A percentile compares a stretch with the other conserved stretches of the same genome.
These are phyloP conservation scores for Phaedon cochleariae DNA, from an alignment of 2,888 invertebrate genomes.

Conservation along the genomic window DNA sequence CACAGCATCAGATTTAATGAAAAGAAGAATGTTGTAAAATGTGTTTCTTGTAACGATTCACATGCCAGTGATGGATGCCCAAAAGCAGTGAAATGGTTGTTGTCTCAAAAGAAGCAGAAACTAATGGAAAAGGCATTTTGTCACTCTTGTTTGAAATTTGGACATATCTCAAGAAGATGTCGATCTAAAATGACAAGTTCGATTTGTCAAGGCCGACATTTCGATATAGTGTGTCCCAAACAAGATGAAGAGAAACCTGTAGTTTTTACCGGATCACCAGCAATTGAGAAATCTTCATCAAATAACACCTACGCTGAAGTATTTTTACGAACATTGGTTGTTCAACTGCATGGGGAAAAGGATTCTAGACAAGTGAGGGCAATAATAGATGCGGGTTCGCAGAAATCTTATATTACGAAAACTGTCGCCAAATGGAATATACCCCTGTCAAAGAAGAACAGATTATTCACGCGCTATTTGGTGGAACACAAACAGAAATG, in stretches of 20 bases:
- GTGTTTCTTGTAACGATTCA: neutral
- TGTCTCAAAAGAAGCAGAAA: no score
- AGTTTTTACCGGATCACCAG: no score
- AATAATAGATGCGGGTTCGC: neutral
- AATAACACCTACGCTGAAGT: neutral
- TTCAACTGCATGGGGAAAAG: no score
- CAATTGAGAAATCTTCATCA: neutral
- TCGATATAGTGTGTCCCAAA: neutral
- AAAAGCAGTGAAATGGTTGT: no score
- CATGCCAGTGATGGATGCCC: neutral
- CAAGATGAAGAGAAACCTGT: neutral
- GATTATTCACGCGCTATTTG: neutral
- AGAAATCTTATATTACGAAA: neutral
- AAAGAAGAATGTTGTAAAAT: no score
- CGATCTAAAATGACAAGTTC: neutral
- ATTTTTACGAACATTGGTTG: neutral
- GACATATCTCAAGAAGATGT: constrained; percentile 1
- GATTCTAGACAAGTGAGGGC: neutral
- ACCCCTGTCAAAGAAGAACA: neutral
- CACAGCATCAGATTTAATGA: no score
- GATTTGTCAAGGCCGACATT: neutral
- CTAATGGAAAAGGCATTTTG: neutral
- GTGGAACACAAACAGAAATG: neutral
- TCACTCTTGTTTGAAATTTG: neutral
- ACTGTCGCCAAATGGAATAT: neutral